These are phyloP conservation scores for Mycetomoellerius zeteki DNA, from an alignment of 1,140 invertebrate species.

Conservation along the genomic window DNA sequence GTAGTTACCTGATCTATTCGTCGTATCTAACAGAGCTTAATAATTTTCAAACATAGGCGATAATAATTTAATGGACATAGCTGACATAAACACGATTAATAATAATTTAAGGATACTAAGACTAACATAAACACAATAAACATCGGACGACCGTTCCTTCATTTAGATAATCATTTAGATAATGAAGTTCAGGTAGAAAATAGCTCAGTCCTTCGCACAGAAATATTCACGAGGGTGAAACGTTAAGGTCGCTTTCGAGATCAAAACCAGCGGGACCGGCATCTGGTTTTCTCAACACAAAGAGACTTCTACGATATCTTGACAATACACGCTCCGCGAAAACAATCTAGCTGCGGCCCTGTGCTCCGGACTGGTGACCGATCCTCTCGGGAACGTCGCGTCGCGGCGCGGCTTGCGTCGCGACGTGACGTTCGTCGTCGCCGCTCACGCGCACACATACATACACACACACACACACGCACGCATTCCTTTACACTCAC, in stretches of 20 bases:
- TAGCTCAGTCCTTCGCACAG: not conserved
- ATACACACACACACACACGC: not conserved
- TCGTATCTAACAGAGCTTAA: not conserved
- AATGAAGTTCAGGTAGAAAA: not conserved
- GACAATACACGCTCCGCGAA: not conserved
- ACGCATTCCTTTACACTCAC: not conserved
- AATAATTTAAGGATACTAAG: not conserved
- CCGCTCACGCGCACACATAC: not conserved
- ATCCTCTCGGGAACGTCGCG: constrained; percentile 57
- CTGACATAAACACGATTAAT: not conserved
- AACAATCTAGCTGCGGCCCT: constrained; percentile 43
- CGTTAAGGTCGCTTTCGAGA: not conserved
- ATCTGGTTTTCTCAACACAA: not conserved
- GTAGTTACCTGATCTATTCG: not conserved
- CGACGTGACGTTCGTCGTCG: constrained; percentile 49
- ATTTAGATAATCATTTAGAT: not conserved
- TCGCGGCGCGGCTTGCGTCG: constrained; percentile 45
- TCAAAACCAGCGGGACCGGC: not conserved
- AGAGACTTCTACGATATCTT: not conserved
- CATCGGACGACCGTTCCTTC: not conserved
- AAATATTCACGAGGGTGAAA: not conserved
- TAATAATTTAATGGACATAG: not conserved
- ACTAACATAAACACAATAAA: not conserved
- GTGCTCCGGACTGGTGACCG: constrained; percentile 9
- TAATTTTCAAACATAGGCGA: not conserved